phyloP scores from a whole-genome alignment of 2,888 invertebrate species.

The Acanthosepion pharaonis region DNA sequence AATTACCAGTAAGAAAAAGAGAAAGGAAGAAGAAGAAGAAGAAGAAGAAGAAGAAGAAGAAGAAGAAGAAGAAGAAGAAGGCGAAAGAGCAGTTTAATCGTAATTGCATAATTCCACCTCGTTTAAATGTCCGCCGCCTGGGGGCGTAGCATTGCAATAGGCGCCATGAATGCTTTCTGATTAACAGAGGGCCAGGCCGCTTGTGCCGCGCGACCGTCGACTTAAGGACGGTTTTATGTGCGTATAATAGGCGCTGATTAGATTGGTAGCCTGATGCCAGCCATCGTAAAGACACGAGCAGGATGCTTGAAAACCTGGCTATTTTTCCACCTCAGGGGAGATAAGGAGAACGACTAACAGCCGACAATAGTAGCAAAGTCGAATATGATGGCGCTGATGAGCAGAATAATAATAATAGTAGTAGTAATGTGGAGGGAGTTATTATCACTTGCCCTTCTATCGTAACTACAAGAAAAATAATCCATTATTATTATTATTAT shows the following conservation, averaged over 20 bases:
- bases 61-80: not conserved
- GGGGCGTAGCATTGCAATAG: not conserved
- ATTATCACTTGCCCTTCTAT: not conserved
- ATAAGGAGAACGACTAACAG: not conserved
- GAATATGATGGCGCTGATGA: not conserved
- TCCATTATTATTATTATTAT: too few species aligned
- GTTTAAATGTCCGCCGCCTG: constrained; percentile 21
- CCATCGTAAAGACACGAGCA: constrained; percentile 1
- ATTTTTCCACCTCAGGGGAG: constrained; percentile 33
- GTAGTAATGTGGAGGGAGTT: not conserved
- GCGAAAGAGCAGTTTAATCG: constrained; percentile 12
- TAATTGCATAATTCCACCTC: constrained; percentile 33
- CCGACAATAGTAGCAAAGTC: not conserved
- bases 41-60: not conserved
- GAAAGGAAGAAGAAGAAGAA: too few species aligned
- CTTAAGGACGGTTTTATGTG: constrained; percentile 33
- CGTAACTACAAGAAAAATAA: not conserved
- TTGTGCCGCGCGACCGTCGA: constrained; percentile 17
- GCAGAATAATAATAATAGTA: not conserved
- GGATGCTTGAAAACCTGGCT: constrained; percentile 18
- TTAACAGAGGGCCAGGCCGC: not conserved
- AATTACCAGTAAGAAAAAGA: too few species aligned
- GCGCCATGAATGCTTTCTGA: constrained; percentile 33
- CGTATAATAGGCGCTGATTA: constrained; percentile 33
- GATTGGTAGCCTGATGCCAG: constrained; percentile 9